Conservation (phyloP, 2,113 vertebrate species). For the Gambusia affinis region DNA sequence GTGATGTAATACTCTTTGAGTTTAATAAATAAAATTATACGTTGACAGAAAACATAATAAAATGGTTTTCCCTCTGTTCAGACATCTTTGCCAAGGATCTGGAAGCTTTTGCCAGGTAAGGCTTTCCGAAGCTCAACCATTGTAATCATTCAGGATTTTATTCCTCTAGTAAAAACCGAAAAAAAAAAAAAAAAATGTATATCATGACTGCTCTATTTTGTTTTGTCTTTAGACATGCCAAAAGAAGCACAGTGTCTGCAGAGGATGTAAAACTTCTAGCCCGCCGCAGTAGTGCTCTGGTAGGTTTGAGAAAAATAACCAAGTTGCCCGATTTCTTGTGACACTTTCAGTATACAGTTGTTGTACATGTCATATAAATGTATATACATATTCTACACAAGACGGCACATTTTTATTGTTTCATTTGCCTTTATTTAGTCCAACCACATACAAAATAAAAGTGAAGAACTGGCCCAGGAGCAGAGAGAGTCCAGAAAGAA, state of each 20-base stretch:
- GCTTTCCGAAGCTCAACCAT: neutral
- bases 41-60: neutral
- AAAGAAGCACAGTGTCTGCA: slow-evolving; percentile 84
- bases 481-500: slow-evolving; percentile 75
- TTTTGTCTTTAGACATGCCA: slow-evolving; percentile 85
- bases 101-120: slow-evolving; percentile 93
- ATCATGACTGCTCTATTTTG: neutral
- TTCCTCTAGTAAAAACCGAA: neutral
- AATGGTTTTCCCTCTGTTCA: slow-evolving; percentile 62
- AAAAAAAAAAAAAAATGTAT: neutral
- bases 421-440: slow-evolving; percentile 68
- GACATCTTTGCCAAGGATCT: slow-evolving; percentile 93
- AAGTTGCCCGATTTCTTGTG: neutral
- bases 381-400: slow-evolving; percentile 40
- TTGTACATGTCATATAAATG: neutral
- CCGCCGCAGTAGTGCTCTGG: slow-evolving; percentile 89
- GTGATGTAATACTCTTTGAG: neutral
- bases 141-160: neutral
- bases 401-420: slow-evolving; percentile 34
- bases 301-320: slow-evolving; percentile 68
- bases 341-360: neutral
- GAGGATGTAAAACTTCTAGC: slow-evolving; percentile 93
- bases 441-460: slow-evolving; percentile 78
- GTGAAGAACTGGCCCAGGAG: slow-evolving; percentile 79
- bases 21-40: neutral